phyloP scores from a whole-genome alignment of 1,140 invertebrate species.

The Calliopsis andreniformis region DNA sequence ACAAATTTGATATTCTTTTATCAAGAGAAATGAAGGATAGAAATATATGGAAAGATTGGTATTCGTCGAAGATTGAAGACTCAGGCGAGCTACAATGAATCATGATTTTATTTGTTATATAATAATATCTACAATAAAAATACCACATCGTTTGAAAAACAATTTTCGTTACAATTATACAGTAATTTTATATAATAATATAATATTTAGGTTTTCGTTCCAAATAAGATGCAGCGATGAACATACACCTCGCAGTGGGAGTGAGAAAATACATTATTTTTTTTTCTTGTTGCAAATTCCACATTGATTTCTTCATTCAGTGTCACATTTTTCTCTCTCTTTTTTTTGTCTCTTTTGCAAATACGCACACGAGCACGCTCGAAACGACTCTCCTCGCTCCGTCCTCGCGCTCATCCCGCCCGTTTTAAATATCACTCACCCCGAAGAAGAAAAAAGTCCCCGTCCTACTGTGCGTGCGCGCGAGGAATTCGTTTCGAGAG shows the following conservation, averaged over 20 bases:
- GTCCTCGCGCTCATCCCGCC: not conserved
- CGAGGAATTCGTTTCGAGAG: constrained; percentile 65
- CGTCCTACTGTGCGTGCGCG: constrained; percentile 28
- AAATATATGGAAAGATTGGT: no score
- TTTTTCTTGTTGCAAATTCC: constrained; percentile 76
- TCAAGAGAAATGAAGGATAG: no score
- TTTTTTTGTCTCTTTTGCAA: constrained; percentile 59
- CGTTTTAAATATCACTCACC: not conserved
- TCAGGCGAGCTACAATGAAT: constrained; percentile 75
- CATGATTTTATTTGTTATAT: constrained; percentile 81
- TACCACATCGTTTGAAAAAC: constrained; percentile 81
- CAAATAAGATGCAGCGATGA: constrained; percentile 80
- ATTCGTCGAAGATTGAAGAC: not conserved
- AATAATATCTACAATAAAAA: constrained; percentile 82
- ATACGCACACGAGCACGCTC: constrained; percentile 61
- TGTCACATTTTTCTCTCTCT: constrained; percentile 64
- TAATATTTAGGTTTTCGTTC: constrained; percentile 78
- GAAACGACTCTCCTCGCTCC: constrained; percentile 56
- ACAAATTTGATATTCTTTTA: no score
- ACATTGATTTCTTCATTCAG: constrained; percentile 77
- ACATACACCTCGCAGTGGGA: constrained; percentile 79
- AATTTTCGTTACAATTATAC: constrained; percentile 81
- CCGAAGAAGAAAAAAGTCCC: constrained; percentile 45
- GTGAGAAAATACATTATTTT: constrained; percentile 80
- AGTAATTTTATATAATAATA: constrained; percentile 80